Conservation (phyloP, 2,113 vertebrate genomes). For the Xyrauchen texanus region DNA sequence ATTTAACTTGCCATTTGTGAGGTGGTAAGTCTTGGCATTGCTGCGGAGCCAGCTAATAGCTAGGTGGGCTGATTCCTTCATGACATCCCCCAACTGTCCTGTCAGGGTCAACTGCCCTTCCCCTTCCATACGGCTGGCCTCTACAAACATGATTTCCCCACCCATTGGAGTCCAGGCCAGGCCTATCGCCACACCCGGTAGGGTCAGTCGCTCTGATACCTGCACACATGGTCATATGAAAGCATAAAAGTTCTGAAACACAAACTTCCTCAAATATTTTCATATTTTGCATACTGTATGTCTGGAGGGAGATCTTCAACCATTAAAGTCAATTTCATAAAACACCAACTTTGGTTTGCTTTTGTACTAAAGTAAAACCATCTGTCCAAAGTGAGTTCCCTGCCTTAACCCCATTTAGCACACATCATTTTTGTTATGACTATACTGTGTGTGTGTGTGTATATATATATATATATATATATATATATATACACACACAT, state of each 20-base stretch:
- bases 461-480: too few relatives aligned
- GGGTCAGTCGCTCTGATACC: slow-evolving; percentile 90
- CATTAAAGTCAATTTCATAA: too few relatives aligned
- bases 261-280: too few relatives aligned
- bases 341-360: too few relatives aligned
- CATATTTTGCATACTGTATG: too few relatives aligned
- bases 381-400: too few relatives aligned
- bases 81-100: slow-evolving; percentile 90
- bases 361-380: too few relatives aligned
- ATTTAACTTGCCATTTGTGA: slow-evolving; percentile 83
- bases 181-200: slow-evolving; percentile 92
- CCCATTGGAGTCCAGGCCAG: slow-evolving; percentile 94
- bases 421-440: too few relatives aligned
- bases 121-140: slow-evolving; percentile 93
- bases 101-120: slow-evolving; percentile 94
- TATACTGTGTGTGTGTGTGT: too few relatives aligned
- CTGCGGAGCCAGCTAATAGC: slow-evolving; percentile 96
- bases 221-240: slow-evolving; percentile 55
- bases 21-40: slow-evolving; percentile 87
- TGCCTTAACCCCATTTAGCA: too few relatives aligned
- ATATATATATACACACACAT: too few relatives aligned
- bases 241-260: not conserved
- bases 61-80: slow-evolving; percentile 97
- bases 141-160: slow-evolving; percentile 98
- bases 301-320: too few relatives aligned